Conservation (phyloP, 2,797 vertebrate species). For the Cuculus canorus region DNA sequence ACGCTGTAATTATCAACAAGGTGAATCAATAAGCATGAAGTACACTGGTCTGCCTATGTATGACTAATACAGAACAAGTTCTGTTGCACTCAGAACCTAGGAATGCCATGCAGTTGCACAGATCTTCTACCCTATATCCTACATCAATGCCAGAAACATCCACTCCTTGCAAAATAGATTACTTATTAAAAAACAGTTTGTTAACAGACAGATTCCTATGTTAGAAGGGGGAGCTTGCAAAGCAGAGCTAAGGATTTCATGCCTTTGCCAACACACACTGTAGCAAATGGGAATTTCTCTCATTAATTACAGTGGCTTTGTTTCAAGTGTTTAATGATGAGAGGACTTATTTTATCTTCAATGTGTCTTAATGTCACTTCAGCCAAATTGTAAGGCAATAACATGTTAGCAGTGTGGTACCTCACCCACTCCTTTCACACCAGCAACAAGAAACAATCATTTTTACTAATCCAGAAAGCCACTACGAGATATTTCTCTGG, state of each 20-base stretch:
- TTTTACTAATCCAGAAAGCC: neutral
- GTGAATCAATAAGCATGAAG: constrained; percentile 77
- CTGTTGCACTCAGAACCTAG: constrained; percentile 60
- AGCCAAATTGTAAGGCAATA: constrained; percentile 1
- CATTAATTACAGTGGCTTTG: constrained; percentile 26
- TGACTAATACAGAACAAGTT: constrained; percentile 66
- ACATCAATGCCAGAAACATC: constrained; percentile 33
- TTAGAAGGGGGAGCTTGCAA: constrained; percentile 27
- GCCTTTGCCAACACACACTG: constrained; percentile 39
- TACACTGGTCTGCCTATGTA: constrained; percentile 50
- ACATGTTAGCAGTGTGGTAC: neutral
- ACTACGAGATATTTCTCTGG: neutral
- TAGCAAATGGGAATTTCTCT: constrained; percentile 1
- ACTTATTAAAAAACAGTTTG: constrained; percentile 53
- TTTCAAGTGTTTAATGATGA: constrained; percentile 32
- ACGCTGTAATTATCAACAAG: constrained; percentile 76
- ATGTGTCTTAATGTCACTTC: neutral
- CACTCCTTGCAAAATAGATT: constrained; percentile 33
- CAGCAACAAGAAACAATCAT: neutral
- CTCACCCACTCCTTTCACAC: neutral
- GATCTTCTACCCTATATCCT: constrained; percentile 39
- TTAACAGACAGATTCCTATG: constrained; percentile 9
- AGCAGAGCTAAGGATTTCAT: neutral
- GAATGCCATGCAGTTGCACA: constrained; percentile 45
- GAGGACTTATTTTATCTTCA: neutral